Evolutionary conservation across 2,113 vertebrate genomes (phyloP).

Genomic region (Picathartes gymnocephalus): DNA sequence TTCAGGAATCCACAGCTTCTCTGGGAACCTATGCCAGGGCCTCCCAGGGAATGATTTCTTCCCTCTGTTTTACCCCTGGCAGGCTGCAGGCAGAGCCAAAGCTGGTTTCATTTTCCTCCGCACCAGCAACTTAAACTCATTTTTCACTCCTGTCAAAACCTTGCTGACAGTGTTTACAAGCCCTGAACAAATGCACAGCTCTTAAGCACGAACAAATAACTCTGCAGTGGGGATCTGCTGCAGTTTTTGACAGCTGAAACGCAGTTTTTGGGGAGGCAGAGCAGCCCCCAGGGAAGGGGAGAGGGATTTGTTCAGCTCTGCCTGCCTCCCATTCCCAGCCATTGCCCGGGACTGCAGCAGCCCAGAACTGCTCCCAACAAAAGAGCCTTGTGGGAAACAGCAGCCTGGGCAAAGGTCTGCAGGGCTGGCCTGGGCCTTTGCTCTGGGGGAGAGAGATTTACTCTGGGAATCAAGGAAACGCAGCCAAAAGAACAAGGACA

Average conservation of each 20-base stretch:
- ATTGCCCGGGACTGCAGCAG: background rate
- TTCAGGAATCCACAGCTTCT: background rate
- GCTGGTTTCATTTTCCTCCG: background rate
- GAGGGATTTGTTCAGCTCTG: background rate
- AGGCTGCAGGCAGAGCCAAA: background rate
- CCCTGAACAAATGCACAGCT: background rate
- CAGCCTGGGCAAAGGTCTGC: background rate
- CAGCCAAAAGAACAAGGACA: background rate
- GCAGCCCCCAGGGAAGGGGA: background rate
- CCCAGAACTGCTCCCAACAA: background rate
- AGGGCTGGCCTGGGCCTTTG: background rate
- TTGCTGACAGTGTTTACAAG: background rate
- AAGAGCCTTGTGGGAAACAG: background rate
- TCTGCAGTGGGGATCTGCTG: background rate
- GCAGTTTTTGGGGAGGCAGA: background rate
- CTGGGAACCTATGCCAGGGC: background rate
- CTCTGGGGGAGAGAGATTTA: background rate
- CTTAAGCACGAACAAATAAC: background rate
- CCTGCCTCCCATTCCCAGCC: background rate
- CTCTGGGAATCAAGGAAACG: background rate
- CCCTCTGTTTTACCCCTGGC: background rate
- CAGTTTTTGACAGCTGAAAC: background rate
- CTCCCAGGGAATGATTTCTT: background rate
- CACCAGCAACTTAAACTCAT: background rate
- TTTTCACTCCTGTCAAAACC: slow-evolving; percentile 5